phyloP scores from a whole-genome alignment of 2,797 vertebrate species.

The Lepilemur ruficaudatus region DNA sequence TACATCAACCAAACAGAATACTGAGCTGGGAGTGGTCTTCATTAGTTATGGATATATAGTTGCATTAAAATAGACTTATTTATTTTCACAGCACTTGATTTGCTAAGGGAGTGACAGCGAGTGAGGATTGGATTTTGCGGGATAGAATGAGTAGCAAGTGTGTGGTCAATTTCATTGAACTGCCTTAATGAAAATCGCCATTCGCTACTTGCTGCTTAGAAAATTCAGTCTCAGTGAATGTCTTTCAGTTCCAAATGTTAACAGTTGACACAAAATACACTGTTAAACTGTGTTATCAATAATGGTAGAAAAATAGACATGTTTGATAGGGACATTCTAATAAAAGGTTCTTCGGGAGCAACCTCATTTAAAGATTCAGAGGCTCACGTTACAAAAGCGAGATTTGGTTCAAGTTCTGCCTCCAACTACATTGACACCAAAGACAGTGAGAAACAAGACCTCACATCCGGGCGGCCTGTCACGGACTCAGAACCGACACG shows the following conservation, averaged over 20 bases:
- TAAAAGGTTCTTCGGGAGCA: slow-evolving; percentile 83
- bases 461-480: slow-evolving; percentile 66
- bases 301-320: slow-evolving; percentile 89
- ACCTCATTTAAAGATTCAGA: slow-evolving; percentile 78
- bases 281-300: slow-evolving; percentile 83
- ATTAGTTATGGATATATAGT: not conserved
- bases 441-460: slow-evolving; percentile 68
- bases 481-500: slow-evolving; percentile 62
- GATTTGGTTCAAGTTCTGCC: slow-evolving; percentile 83
- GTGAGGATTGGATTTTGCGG: not conserved
- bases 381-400: slow-evolving; percentile 84
- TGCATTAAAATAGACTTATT: not conserved
- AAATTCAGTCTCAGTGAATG: slow-evolving; percentile 84
- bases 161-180: not conserved
- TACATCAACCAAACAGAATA: not conserved
- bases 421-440: slow-evolving; percentile 74
- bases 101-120: not conserved
- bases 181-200: slow-evolving; percentile 81
- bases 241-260: slow-evolving; percentile 82
- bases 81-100: slow-evolving; percentile 30
- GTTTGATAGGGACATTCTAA: slow-evolving; percentile 85
- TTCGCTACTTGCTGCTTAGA: slow-evolving; percentile 81
- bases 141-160: slow-evolving; percentile 6
- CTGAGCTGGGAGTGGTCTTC: not conserved
- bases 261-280: slow-evolving; percentile 87